These are phyloP conservation scores for Peromyscus maniculatus DNA, from an alignment of 2,113 vertebrate genomes.

Conservation along the genomic window DNA sequence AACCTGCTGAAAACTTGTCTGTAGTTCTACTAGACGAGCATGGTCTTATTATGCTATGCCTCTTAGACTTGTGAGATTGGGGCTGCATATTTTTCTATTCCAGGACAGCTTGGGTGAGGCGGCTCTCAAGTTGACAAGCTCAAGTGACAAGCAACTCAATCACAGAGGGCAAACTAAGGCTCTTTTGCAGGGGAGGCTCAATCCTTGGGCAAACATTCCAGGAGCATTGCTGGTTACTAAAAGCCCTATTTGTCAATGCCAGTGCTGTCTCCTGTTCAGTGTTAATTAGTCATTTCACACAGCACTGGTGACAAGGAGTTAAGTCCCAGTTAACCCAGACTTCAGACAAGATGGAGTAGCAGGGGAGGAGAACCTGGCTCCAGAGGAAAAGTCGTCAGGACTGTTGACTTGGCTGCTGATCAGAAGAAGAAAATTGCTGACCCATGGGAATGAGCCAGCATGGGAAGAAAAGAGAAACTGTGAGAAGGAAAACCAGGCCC, in stretches of 20 bases:
- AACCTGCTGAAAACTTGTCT: neutral
- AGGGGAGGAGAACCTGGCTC: neutral
- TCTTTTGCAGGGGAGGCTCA: neutral
- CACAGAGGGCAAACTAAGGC: neutral
- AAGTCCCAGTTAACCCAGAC: slow-evolving; percentile 67
- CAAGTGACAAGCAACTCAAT: neutral
- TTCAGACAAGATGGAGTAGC: slow-evolving; percentile 67
- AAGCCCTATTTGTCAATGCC: slow-evolving; percentile 64
- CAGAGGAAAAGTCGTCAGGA: neutral
- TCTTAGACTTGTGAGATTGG: neutral
- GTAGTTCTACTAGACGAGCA: neutral
- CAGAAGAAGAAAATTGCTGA: neutral
- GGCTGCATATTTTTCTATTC: neutral
- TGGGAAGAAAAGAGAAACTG: neutral
- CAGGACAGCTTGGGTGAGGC: neutral
- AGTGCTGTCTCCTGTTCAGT: neutral
- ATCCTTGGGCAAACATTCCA: neutral
- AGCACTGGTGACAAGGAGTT: slow-evolving; percentile 70
- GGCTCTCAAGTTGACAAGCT: neutral
- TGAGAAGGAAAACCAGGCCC: neutral
- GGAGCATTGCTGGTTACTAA: neutral
- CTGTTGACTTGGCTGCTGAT: neutral
- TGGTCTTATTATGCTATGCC: neutral
- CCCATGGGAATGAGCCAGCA: neutral
- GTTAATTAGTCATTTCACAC: slow-evolving; percentile 71